Evolutionary conservation across 2,797 vertebrate genomes (phyloP).

Genomic region (Cichlasoma orientale): DNA sequence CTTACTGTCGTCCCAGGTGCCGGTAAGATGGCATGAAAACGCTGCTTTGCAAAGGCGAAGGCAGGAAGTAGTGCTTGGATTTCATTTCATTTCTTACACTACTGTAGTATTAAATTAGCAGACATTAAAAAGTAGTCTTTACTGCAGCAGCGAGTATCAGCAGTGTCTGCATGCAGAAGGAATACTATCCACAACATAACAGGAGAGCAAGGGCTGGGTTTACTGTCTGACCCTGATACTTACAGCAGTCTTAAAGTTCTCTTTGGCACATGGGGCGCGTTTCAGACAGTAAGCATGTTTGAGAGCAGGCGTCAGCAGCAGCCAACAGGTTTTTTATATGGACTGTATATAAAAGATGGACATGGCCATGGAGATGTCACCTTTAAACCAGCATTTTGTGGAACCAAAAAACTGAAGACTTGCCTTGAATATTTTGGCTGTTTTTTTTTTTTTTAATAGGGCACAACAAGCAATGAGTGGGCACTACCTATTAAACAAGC

Average conservation of each 20-base stretch:
- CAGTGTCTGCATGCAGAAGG: background rate
- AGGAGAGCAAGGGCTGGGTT: background rate
- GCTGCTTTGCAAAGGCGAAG: background rate
- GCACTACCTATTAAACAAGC: too few species aligned
- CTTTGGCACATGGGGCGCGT: background rate
- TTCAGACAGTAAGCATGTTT: background rate
- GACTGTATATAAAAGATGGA: background rate
- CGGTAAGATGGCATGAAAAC: background rate
- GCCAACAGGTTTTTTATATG: background rate
- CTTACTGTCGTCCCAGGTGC: background rate
- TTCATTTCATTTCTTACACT: slow-evolving; percentile 1
- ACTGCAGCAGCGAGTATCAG: background rate
- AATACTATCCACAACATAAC: background rate
- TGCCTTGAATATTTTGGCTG: too few species aligned
- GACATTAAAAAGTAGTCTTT: background rate
- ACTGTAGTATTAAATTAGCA: background rate
- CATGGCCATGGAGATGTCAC: too few species aligned
- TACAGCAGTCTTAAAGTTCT: background rate
- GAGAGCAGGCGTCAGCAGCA: background rate
- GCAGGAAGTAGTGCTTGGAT: slow-evolving; percentile 3
- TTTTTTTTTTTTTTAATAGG: too few species aligned
- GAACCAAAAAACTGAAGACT: background rate
- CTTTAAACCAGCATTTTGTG: background rate
- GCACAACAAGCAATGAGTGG: too few species aligned
- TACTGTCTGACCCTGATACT: background rate